Base-by-base conservation (phyloP, 2,797 vertebrate species). In the Propithecus deckenii region DNA sequence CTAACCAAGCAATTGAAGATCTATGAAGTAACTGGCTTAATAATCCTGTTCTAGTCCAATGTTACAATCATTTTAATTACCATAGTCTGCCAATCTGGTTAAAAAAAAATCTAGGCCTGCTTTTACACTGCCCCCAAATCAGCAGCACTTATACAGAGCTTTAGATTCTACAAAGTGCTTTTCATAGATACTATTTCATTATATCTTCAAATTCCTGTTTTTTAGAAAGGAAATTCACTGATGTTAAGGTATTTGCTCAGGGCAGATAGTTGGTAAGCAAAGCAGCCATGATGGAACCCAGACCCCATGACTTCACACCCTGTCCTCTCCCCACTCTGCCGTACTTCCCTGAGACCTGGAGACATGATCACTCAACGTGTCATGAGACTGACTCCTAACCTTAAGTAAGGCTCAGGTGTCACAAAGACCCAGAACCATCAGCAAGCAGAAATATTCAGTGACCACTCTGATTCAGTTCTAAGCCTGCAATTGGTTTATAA, bases 391-490 rank as follows among this genome's bases (percentile, higher is more conserved):
- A 80, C 57, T 63, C 38, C 76, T 22, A 87, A 43, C 30, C 41
- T 75, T 74, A 46, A 14, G 20, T 55, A 80, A 97, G 86, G 71
- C 25, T 91, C 50, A 69, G 22, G 55, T 89, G n/a, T 61, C 65
- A 85, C 86, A 61, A 84, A 93, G 85, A 91, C 92, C 75, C 80
- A 61, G 63, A 96, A 72, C 79, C 50, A 94, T 46, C 20, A 95
- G 35, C 59, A 55, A 84, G 23, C 76, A 95, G 76, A 97, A 79
- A 74, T 65, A 96, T 69, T 97, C 11, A 91, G 96, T 65, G 17
- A 76, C 85, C 85, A 35, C 12, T 74, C 52, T 50, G 84, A n/a
- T 75, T 69, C 87, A 97, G 83, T 84, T 89, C 80, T 1, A 1
- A 96, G 20, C 13, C 35, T 85, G 63, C 41, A 89, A 91, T 30